Base-by-base conservation (phyloP, 2,888 invertebrate genomes). In the Furcula furcula region DNA sequence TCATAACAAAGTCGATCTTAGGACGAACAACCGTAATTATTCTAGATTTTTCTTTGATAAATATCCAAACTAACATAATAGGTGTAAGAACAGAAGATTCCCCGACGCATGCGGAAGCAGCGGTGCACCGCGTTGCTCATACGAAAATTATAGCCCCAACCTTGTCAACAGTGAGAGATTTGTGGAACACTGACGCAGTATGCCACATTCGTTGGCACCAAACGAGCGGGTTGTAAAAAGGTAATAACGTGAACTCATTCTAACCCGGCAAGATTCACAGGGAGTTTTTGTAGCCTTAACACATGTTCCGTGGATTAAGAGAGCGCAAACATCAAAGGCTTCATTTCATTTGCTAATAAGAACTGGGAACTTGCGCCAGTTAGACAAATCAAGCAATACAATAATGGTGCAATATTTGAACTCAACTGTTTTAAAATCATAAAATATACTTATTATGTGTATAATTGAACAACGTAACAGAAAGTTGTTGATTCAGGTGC, bases 41-140 rank as follows among this genome's bases (percentile, higher is more conserved):
- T 59, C 66, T 71, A 69, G 67, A 69, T 65, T 55, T 55, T 62
- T 52, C 50, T 50, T 67, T 78, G 79, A 78, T 76, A 59, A 34
- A 29, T 33, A 39, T 62, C 78, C 79, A 78, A n/a, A n/a, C n/a
- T n/a, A n/a, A 59, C 46, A 50, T 48, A n/a, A n/a, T 57, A 69
- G 70, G 69, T 71, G 62, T 57, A 65, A 54, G 50, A 48, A 55
- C 39, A 45, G 51, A 52, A 47, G 55, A 51, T 42, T 39, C 47
- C 40, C 46, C 40, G 46, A 46, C 57, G 46, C 43, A 57, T 44
- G 35, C 41, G 58, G 54, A 48, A 49, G 45, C 33, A 29, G 29
- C 34, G 16, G 19, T 28, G 34, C 29, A 40, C 32, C 36, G 31
- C 20, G 29, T n/a, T 27, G 33, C 25, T 26, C 10, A 25, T 39